A percentile compares a stretch with the other conserved stretches of the same genome.
These are phyloP conservation scores for Geopemphigus sp. DNA, from an alignment of 1,140 invertebrate genomes.

Conservation along the genomic window DNA sequence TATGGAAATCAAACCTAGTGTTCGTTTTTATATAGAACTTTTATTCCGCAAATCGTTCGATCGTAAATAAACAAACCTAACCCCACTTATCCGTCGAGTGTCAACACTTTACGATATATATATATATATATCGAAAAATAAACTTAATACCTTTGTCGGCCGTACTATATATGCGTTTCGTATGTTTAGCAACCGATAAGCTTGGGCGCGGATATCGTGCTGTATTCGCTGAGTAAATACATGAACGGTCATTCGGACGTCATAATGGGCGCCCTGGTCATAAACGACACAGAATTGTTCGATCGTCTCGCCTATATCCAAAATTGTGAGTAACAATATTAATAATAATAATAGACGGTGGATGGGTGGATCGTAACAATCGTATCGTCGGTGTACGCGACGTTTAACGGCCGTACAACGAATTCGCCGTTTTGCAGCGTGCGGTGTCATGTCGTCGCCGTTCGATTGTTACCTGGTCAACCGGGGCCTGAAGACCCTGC, in stretches of 20 bases:
- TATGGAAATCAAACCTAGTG: too few relatives aligned
- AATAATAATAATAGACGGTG: too few relatives aligned
- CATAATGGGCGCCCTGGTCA: constrained; percentile 88
- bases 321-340: too few relatives aligned
- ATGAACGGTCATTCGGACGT: constrained; percentile 98
- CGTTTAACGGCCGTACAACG: too few relatives aligned
- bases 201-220: constrained; percentile 86
- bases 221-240: constrained; percentile 96
- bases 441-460: constrained; percentile 90
- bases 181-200: constrained; percentile 72
- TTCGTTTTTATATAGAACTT: too few relatives aligned
- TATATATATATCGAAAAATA: too few relatives aligned
- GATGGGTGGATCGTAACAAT: too few relatives aligned
- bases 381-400: too few relatives aligned
- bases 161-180: constrained; percentile 38
- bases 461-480: constrained; percentile 95
- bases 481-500: constrained; percentile 90
- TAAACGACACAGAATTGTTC: constrained; percentile 71
- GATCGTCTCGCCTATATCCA: constrained; percentile 79
- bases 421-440: constrained; percentile 60
- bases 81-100: neutral
- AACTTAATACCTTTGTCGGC: too few relatives aligned
- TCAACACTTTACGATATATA: neutral
- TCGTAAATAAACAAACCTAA: too few relatives aligned
- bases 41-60: neutral